Evolutionary conservation across 2,888 invertebrate genomes (phyloP).

Genomic region (Melanostoma scalare): DNA sequence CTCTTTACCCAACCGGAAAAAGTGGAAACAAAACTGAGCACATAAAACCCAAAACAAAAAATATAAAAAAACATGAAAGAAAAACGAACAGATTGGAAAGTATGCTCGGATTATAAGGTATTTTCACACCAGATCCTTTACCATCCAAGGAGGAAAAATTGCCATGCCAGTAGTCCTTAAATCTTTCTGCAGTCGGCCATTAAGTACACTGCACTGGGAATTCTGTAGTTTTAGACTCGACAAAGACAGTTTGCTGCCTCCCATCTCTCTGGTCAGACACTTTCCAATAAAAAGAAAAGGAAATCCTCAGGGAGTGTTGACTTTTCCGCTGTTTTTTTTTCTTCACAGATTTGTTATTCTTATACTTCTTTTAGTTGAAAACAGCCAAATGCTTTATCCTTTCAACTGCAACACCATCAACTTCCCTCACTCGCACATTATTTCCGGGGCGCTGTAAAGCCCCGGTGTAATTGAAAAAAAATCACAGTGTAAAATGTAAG

Average conservation of each 20-base stretch:
- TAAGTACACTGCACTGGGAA: constrained; percentile 36
- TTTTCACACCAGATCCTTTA: constrained; percentile 49
- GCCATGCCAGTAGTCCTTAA: constrained; percentile 42
- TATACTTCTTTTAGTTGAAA: constrained; percentile 17
- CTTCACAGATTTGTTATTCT: constrained; percentile 19
- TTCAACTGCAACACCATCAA: constrained; percentile 52
- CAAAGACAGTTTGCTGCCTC: constrained; percentile 35
- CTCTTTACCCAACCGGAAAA: constrained; percentile 15
- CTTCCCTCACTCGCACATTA: constrained; percentile 41
- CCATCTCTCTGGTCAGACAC: constrained; percentile 32
- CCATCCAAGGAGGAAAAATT: neutral
- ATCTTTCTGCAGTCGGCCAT: constrained; percentile 60
- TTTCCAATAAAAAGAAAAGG: constrained; percentile 8
- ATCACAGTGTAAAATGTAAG: constrained; percentile 65
- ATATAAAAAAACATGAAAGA: constrained; percentile 1
- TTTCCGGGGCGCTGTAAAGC: constrained; percentile 5
- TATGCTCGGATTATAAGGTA: constrained; percentile 43
- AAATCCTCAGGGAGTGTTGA: constrained; percentile 49
- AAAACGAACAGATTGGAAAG: constrained; percentile 59
- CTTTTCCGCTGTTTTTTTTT: constrained; percentile 38
- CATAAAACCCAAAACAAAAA: neutral
- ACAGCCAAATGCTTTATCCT: constrained; percentile 34
- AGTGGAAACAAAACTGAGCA: constrained; percentile 9
- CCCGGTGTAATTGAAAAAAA: constrained; percentile 65
- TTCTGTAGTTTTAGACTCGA: constrained; percentile 7